Evolutionary conservation across 2,113 vertebrate species (phyloP), one percentile per base, ranked within the genome.

Genomic region (Trichechus manatus): DNA sequence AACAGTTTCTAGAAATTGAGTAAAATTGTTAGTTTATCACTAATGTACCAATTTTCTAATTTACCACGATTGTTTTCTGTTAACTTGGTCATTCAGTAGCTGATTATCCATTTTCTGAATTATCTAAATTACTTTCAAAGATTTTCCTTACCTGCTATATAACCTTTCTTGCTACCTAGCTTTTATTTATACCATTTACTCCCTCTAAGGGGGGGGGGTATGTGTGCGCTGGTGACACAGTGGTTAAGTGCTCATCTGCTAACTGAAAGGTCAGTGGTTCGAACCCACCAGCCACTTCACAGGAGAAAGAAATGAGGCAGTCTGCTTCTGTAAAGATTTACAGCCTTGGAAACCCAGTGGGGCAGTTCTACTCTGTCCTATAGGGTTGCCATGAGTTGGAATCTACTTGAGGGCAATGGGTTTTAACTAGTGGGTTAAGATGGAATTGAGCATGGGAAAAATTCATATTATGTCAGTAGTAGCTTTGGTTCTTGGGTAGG

Each of bases 101-200:
- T 75, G 39, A 50, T 72, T 8, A 74, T 66, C 50, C 15, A 44
- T 87, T 95, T 93, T 92, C 29, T 36, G 64, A 94, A 89, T 91
- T 96, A 88, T 88, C 39, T 87, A 44, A 94, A 50, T 95, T 93
- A 36, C 29, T 66, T 86, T 90, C 29, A 91, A 33, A 88, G 23
- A 10, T 44, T 89, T 42, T 93, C 3, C 6, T 87, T 87, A n/a
- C 22, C 39, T 17, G 22, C 39, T 92, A 1, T 31, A 68, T 93
- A 77, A 59, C n/a, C 22, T 92, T 87, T 87, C 39, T 93, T 79
- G 72, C 59, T 93, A 23, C n/a, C 13, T 91, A 44, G 7, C 50
- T 87, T 74, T 87, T 93, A 63, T 36, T 88, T 87, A 84, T 0
- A 47, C 27, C 2, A 14, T 19, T 84, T 95, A 85, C 2, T 70